Conservation (phyloP, 1,140 invertebrate genomes). For the Paracyclopina nana region DNA sequence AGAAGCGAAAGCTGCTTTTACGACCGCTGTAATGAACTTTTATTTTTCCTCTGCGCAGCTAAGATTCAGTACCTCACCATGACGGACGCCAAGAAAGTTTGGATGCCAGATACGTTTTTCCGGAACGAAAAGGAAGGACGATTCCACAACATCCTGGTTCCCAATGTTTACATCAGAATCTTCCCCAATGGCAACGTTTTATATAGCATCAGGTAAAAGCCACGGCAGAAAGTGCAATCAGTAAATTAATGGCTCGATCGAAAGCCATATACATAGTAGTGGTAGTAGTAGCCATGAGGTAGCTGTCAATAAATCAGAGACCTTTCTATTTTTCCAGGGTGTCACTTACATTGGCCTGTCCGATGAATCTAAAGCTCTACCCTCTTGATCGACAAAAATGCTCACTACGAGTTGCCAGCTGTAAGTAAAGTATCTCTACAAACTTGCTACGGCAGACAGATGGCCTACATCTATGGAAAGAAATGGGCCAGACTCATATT, state of each 20-base stretch:
- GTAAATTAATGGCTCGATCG: too few relatives aligned
- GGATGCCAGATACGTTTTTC: slow-evolving; percentile 96
- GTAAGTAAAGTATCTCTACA: slow-evolving; percentile 42
- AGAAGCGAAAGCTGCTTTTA: too few relatives aligned
- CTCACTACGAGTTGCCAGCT: slow-evolving; percentile 78
- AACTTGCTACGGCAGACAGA: too few relatives aligned
- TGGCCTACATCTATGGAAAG: too few relatives aligned
- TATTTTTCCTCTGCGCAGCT: slow-evolving; percentile 36
- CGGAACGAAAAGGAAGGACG: slow-evolving; percentile 84
- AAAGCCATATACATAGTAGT: too few relatives aligned
- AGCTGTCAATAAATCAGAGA: too few relatives aligned
- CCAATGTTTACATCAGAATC: slow-evolving; percentile 88
- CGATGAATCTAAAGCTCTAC: slow-evolving; percentile 89
- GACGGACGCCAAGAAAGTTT: slow-evolving; percentile 72
- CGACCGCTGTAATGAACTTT: not conserved
- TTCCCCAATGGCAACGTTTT: slow-evolving; percentile 82
- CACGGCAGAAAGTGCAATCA: not conserved
- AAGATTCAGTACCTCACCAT: slow-evolving; percentile 70
- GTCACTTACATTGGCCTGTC: slow-evolving; percentile 75
- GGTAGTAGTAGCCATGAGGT: too few relatives aligned
- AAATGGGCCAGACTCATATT: too few relatives aligned
- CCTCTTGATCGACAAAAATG: slow-evolving; percentile 81
- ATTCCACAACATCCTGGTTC: slow-evolving; percentile 93
- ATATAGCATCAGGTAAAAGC: slow-evolving; percentile 55
- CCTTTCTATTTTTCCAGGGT: slow-evolving; percentile 38